Base-by-base conservation (phyloP, 2,113 vertebrate genomes). In the Collichthys lucidus region DNA sequence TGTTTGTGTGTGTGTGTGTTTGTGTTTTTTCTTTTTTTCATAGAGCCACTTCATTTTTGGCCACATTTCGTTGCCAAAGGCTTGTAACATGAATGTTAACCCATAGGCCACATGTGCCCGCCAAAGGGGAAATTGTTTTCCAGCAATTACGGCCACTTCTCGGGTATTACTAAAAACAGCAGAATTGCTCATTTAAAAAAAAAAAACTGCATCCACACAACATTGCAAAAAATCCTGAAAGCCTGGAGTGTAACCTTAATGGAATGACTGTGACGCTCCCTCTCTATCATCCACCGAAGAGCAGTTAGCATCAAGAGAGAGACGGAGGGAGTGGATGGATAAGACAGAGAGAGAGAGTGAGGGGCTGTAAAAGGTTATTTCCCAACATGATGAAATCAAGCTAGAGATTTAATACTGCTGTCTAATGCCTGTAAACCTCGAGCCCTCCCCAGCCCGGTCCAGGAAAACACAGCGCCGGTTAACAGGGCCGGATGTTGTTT, bases 301-400 rank as follows among this genome's bases (percentile, higher is more conserved):
- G 78, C 86, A 83, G 78, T 84, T 82, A 81, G 70, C 77, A 77
- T 82, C 69, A 75, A 40, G 56, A 74, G 64, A 56, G 65, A 83
- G 86, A 86, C 57, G 57, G 69, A 67, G 77, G 61, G 71, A 84
- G 60, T 47, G 76, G 82, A 84, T 61, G 29, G 81, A 85, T 86
- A 81, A 87, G 80, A 63, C 56, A 29, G 56, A 57, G 53, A 14
- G 63, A 22, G 63, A 16, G 82, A 70, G 74, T 1, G 57, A 63
- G 42, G 69, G 44, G 11, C 75, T 83, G 83, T 81, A 74, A 89
- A 84, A 91, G 77, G 76, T 88, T 89, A 85, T 82, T 87, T 88
- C 78, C 80, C 80, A 86, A 88, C 89, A 82, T 87, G 89, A 92
- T 89, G 80, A 89, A 94, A 89, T 92, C 84, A 86, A 90, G 77